These are phyloP conservation scores for Xanthostigma xanthostigma DNA, from an alignment of 2,888 invertebrate genomes.

Conservation along the genomic window DNA sequence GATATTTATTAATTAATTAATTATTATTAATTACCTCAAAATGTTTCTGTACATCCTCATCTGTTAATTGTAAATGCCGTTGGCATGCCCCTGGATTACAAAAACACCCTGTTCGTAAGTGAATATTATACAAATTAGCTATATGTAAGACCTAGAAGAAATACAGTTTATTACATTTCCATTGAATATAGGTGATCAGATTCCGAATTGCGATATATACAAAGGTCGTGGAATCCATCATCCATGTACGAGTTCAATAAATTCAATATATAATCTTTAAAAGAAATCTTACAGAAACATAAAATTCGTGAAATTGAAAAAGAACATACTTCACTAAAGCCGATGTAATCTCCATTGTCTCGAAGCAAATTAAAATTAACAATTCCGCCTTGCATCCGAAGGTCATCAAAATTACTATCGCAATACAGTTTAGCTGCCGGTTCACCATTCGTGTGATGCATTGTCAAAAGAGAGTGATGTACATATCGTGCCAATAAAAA, in stretches of 20 bases:
- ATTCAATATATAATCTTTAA: no score
- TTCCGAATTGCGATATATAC: no score
- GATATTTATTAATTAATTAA: constrained; percentile 1
- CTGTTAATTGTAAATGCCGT: constrained; percentile 51
- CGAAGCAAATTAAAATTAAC: constrained; percentile 79
- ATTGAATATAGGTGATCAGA: no score
- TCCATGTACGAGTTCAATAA: no score
- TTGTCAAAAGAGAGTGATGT: constrained; percentile 39
- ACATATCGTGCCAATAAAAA: constrained; percentile 62
- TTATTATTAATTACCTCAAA: constrained; percentile 38
- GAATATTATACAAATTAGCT: constrained; percentile 72
- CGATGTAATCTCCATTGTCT: constrained; percentile 63
- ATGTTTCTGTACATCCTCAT: constrained; percentile 56
- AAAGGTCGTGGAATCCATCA: no score
- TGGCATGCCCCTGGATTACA: constrained; percentile 95
- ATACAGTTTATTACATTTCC: no score
- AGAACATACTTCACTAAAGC: constrained; percentile 65
- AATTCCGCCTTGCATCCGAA: constrained; percentile 61
- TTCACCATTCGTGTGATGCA: constrained; percentile 58
- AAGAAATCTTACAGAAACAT: no score
- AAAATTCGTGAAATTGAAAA: background rate
- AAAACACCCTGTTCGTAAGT: constrained; percentile 85
- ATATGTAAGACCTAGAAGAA: constrained; percentile 64
- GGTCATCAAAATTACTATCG: constrained; percentile 49
- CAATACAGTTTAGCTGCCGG: constrained; percentile 57